Evolutionary conservation across 2,113 vertebrate genomes (phyloP), one percentile per base, ranked within the genome.

Genomic region (Pollachius pollachius): DNA sequence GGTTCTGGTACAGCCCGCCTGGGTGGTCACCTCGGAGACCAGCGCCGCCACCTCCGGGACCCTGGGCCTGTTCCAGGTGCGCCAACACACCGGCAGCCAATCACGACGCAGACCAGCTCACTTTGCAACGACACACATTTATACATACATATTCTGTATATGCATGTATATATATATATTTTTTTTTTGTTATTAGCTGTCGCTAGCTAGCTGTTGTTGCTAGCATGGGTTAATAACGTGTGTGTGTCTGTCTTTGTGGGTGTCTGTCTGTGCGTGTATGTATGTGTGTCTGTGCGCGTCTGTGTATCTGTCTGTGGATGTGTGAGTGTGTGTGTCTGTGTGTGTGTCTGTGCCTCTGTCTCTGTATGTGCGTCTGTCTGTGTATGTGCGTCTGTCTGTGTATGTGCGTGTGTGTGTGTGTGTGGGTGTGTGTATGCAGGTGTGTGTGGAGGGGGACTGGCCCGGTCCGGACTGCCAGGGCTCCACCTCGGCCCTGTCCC

Each of bases 1-100:
- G 25, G 89, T 94, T 41, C 91, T 95, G 25, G 85, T 94, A 52
- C 92, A 95, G 90, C 94, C 94, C 0, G 90, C 93, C 13, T 95
- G 94, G 94, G 87, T 95, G 19, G 90, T 90, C 8, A 92, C 91
- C 0, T 27, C 80, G 0, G 84, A 85, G 37, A n/a, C 81, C 76
- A 48, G 8, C 0, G 69, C 72, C 0, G 84, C 83, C 0, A 85
- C 88, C 57, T 78, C 89, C 0, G 93, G 94, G 1, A 92, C 89
- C 1, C 82, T 95, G 67, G 94, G 94, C 4, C 87, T 95, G 64
- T 94, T 94, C 52, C 91, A 94, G 88, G 90, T 88, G 48, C 74
- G 4, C 11, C 30, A 34, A 34, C 30, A 34, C 30, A 34, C 30
- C 30, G 30, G 30, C 18, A 59, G 17, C 17, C 19, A 59, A 48